Conservation (phyloP, 2,888 invertebrate genomes). For the Mechanitis messenoides region DNA sequence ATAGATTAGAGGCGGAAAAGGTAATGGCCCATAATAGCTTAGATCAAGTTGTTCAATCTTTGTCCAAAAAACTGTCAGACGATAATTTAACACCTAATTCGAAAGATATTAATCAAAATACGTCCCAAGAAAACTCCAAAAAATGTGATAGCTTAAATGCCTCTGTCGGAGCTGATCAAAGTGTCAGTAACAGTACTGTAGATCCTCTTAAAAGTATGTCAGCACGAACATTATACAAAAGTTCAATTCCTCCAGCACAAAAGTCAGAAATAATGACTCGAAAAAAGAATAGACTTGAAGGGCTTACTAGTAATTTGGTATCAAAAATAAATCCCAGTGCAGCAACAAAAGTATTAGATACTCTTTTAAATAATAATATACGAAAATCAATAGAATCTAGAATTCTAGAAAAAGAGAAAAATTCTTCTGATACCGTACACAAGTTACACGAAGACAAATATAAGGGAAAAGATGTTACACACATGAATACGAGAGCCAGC, state of each 20-base stretch:
- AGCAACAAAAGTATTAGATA: slow-evolving; percentile 72
- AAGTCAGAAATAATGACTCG: slow-evolving; percentile 77
- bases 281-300: slow-evolving; percentile 80
- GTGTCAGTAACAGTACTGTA: slow-evolving; percentile 39
- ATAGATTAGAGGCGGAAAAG: slow-evolving; percentile 79
- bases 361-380: slow-evolving; percentile 69
- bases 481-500: slow-evolving; percentile 71
- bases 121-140: slow-evolving; percentile 48
- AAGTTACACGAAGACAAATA: slow-evolving; percentile 53
- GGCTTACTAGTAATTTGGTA: slow-evolving; percentile 76
- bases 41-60: slow-evolving; percentile 68
- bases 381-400: slow-evolving; percentile 71
- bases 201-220: slow-evolving; percentile 72
- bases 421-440: slow-evolving; percentile 39
- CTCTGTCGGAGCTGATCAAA: slow-evolving; percentile 35
- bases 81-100: slow-evolving; percentile 46
- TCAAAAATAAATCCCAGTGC: slow-evolving; percentile 78
- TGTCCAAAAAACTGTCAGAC: slow-evolving; percentile 68
- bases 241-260: slow-evolving; percentile 67
- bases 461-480: slow-evolving; percentile 55
- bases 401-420: slow-evolving; percentile 67
- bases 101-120: slow-evolving; percentile 56
- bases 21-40: slow-evolving; percentile 56
- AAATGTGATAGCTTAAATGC: slow-evolving; percentile 41
- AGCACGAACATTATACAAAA: slow-evolving; percentile 67